Conservation (phyloP, 1,140 invertebrate species). For the Hypsibius dujardini region DNA sequence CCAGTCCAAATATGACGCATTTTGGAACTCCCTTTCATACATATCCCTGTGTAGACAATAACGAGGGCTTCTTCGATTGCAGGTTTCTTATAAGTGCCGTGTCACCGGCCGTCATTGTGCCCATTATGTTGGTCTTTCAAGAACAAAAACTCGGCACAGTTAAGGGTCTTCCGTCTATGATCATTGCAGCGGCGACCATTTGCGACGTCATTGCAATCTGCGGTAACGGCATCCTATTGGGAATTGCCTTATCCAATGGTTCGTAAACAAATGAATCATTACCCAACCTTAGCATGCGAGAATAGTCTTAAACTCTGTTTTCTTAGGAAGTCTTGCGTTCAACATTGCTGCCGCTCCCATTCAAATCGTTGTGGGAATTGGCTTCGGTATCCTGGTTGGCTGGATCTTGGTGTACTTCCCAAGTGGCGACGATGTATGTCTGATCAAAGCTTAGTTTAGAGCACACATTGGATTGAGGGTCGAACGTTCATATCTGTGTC, state of each 20-base stretch:
- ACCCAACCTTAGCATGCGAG: neutral
- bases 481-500: too few species aligned
- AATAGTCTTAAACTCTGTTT: too few species aligned
- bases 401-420: neutral
- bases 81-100: conserved; percentile 17
- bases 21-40: too few species aligned
- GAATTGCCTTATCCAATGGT: conserved; percentile 58
- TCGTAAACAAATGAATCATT: conserved; percentile 22
- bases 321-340: neutral
- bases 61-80: too few species aligned
- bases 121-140: conserved; percentile 61
- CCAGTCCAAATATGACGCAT: too few species aligned
- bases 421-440: conserved; percentile 10
- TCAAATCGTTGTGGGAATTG: neutral
- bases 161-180: conserved; percentile 85
- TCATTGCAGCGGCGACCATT: conserved; percentile 75
- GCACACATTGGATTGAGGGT: too few species aligned
- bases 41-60: too few species aligned
- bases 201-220: conserved; percentile 64
- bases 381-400: neutral
- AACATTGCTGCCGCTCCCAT: neutral
- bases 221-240: conserved; percentile 64
- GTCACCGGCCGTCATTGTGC: conserved; percentile 53
- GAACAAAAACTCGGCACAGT: conserved; percentile 68
- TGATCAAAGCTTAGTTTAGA: neutral